Base-by-base conservation (phyloP, 2,113 vertebrate species). In the Pontoporia blainvillei region DNA sequence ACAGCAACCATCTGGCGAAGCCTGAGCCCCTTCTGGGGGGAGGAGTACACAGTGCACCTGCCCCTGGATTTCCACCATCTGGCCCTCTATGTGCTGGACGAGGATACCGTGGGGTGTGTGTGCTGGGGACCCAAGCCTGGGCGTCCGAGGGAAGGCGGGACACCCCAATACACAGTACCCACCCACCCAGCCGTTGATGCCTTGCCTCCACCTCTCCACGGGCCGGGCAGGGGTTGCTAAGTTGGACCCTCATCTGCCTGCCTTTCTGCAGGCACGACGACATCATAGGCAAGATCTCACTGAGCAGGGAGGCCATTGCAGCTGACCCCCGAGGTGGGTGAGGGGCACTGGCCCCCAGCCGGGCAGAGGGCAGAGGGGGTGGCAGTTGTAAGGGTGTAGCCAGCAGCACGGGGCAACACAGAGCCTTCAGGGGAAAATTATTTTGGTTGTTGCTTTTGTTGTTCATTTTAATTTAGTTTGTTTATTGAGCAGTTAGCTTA, bases 21-120 rank as follows among this genome's bases (percentile, higher is more conserved):
- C 97, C 98, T 99, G 83, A 99, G 99, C 85, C 99, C 99, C 29
- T 99, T 99, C 96, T 99, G 99, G 99, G 99, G 99, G 0, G 99
- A 99, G 90, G 99, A 99, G 94, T 99, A 99, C 98, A 99, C 99
- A 0, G 98, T 99, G 87, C 98, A 99, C 95, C 98, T 99, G 89
- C 99, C 99, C 0, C 98, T 96, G 52, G 99, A 99, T 12, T 99
- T 99, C 98, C 99, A 98, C 95, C 98, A 98, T 0, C 98, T 99
- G 69, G 97, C 99, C 8, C 97, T 99, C 97, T 99, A 99, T 0
- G 98, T 99, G 96, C 99, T 99, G 98, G 99, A 99, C 20, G 99
- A 99, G 95, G 99, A 99, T 97, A 99, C 99, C 1, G 81, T 54
- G 61, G 95, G 6, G 66, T 69, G 64, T 0, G 44, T 14, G 52